Evolutionary conservation across 2,113 vertebrate genomes (phyloP), one percentile per base, ranked within the genome.

Genomic region (Numida meleagris): DNA sequence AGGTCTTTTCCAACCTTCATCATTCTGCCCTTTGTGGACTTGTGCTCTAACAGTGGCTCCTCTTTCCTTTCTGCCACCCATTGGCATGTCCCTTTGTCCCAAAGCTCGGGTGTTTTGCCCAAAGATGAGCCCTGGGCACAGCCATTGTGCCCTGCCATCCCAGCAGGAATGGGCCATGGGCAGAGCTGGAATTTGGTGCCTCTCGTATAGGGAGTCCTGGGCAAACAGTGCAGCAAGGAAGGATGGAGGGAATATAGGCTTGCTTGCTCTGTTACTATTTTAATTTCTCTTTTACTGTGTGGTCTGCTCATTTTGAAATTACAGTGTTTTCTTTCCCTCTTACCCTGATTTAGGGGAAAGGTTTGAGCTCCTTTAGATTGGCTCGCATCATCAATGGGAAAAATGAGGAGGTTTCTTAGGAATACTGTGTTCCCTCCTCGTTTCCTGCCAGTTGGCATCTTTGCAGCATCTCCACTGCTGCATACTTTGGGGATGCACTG

Each of bases 391-490:
- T 95, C 82, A 62, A 31, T 55, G 86, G 40, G 85, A 77, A 70
- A 77, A 73, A 86, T 9, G 43, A 92, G 82, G 89, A 90, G 87
- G 17, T 89, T 96, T 84, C 59, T 91, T 34, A 62, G 61, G 81
- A 91, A 86, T 74, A 40, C 53, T 92, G 42, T 34, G 71, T 82
- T 94, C 83, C 80, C 80, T 91, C 71, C 59, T 59, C 4, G 1
- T 46, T 51, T 48, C 3, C 70, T 96, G 94, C 96, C 89, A 87
- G 36, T 57, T 97, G 96, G 96, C 82, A 78, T 27, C 89, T 62
- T 18, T 14, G 53, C 87, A 84, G 31, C 66, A 18, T 65, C 82
- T 59, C 80, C 6, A 2, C 38, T 59, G 74, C 73, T 50, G 88
- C 83, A 45, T 80, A 24, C 74, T 63, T 91, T 57, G 53, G 92